Conservation (phyloP, 2,113 vertebrate genomes). For the Pseudonaja textilis region DNA sequence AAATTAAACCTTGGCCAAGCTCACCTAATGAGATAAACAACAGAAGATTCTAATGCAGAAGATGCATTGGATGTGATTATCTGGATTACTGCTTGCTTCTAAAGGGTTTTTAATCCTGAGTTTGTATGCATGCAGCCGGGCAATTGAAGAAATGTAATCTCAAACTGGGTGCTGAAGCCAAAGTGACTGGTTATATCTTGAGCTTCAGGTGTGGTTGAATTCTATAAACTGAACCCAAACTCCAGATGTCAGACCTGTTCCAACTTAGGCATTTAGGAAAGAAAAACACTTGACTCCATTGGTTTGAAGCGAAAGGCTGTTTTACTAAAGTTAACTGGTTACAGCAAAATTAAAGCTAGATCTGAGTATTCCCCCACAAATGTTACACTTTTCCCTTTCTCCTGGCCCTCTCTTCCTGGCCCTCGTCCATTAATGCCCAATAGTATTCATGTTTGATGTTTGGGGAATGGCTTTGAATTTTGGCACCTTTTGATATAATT, state of each 20-base stretch:
- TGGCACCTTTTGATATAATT: not conserved
- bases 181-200: not conserved
- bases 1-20: constrained; percentile 44
- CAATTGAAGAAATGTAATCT: too few species aligned
- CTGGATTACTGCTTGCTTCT: not conserved
- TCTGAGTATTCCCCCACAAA: not conserved
- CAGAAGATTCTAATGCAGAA: constrained; percentile 21
- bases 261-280: not conserved
- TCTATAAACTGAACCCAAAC: not conserved
- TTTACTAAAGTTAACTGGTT: not conserved
- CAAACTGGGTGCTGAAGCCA: not conserved
- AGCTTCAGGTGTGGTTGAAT: not conserved
- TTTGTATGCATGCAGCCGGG: not conserved
- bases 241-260: not conserved
- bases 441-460: not conserved
- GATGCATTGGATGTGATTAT: constrained; percentile 23
- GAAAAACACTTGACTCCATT: not conserved
- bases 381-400: not conserved
- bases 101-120: not conserved
- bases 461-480: not conserved
- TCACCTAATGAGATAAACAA: constrained; percentile 30
- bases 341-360: not conserved
- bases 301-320: not conserved
- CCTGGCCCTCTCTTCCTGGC: not conserved
- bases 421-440: not conserved